Evolutionary conservation across 2,113 vertebrate species (phyloP), one percentile per base, ranked within the genome.

Genomic region (Macroglossus sobrinus): DNA sequence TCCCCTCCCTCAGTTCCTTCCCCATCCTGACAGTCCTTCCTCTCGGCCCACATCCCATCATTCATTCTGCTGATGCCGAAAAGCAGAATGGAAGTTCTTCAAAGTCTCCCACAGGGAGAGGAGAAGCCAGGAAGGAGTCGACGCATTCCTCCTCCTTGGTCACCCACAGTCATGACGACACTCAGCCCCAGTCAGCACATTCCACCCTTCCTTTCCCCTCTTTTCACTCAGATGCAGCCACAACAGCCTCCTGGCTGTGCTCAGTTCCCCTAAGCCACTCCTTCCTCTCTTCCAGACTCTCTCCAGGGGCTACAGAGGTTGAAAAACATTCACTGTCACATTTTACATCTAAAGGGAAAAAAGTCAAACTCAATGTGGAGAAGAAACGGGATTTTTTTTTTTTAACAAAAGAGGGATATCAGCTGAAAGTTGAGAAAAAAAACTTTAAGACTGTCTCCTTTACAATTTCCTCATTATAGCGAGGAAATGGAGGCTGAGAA

Each of bases 141-240:
- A 14, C 43, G 47, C 4, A 0, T 63, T 79, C 45, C 86, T 80
- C 55, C 16, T 61, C 96, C 89, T 38, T 45, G 61, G 86, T 76
- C 66, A 71, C 53, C n/a, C 35, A 50, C 4, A 22, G 71, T 45
- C 72, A 7, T 4, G 35, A 64, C 28, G 35, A 57, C 84, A 33
- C 38, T 15, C n/a, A 7, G 72, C 71, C 30, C 38, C 21, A 2
- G 50, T 61, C 57, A 28, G 28, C 45, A 47, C 22, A 47, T 43
- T 38, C 45, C 0, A 8, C 68, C 74, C 26, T 89, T 96, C 90
- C 91, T 95, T 28, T 38, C 86, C 95, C 79, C 93, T 90, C 79
- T 43, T 93, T 68, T 79, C 5, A 0, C 28, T 82, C 57, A 26
- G 13, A 59, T 1, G 53, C 3, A 35, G 28, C 74, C 55, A 75